Evolutionary conservation across 2,113 vertebrate species (phyloP).

Genomic region (Zosterops lateralis): DNA sequence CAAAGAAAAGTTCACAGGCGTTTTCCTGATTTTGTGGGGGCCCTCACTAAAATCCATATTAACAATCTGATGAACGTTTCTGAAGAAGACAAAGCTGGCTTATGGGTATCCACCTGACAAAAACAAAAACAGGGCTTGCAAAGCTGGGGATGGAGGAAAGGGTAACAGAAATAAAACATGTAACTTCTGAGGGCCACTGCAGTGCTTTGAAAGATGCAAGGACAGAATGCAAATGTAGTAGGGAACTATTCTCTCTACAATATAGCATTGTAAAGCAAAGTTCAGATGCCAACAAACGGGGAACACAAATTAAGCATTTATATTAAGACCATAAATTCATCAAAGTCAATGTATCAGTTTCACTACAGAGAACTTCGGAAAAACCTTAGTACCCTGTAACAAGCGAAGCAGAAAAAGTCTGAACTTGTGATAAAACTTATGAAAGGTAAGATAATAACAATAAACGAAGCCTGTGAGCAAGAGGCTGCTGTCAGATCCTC

Average conservation of each 20-base stretch:
- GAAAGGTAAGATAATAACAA: not conserved
- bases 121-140: not conserved
- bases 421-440: not conserved
- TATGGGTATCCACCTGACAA: not conserved
- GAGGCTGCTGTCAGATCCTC: not conserved
- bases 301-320: not conserved
- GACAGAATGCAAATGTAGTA: accelerated
- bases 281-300: not conserved
- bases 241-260: not conserved
- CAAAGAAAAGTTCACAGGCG: not conserved
- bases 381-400: not conserved
- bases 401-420: not conserved
- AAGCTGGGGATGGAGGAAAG: not conserved
- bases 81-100: not conserved
- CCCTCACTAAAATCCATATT: not conserved
- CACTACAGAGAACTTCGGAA: not conserved
- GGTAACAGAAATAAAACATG: not conserved
- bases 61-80: not conserved
- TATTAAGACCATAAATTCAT: not conserved
- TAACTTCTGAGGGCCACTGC: not conserved
- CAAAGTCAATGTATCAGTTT: not conserved
- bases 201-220: not conserved
- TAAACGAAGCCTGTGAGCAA: not conserved
- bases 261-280: not conserved
- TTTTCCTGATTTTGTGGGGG: not conserved